These are phyloP conservation scores for Scaptomyza hsui DNA, from an alignment of 1,140 invertebrate species.

Conservation along the genomic window DNA sequence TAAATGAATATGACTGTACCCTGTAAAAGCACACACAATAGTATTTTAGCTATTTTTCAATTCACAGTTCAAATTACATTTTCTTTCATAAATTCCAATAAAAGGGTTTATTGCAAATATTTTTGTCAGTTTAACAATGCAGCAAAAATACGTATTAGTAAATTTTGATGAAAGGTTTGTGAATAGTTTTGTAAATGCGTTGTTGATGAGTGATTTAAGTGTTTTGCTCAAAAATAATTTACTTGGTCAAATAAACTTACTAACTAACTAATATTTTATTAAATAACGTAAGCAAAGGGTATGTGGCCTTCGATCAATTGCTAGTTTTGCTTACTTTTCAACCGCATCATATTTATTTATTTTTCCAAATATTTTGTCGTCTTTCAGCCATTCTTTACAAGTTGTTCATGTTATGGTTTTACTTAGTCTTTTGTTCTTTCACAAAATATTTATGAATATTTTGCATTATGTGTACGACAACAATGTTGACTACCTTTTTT, in stretches of 20 bases:
- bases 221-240: too few species aligned
- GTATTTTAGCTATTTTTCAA: conserved; percentile 8
- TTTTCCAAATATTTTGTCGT: conserved; percentile 23
- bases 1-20: neutral
- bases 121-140: neutral
- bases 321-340: neutral
- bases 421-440: conserved; percentile 58
- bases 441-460: conserved; percentile 64
- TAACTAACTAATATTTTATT: too few species aligned
- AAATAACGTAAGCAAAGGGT: too few species aligned
- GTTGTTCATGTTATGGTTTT: conserved; percentile 38
- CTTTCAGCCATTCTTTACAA: conserved; percentile 16
- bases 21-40: neutral
- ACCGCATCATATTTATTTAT: conserved; percentile 38
- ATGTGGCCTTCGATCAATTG: conserved; percentile 2
- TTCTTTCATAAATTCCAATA: neutral
- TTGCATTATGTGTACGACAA: conserved; percentile 61
- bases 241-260: too few species aligned
- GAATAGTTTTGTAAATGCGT: too few species aligned
- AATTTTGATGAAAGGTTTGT: neutral
- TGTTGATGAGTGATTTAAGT: too few species aligned
- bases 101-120: neutral
- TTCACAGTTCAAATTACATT: neutral
- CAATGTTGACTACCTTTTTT: conserved; percentile 42
- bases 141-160: neutral